phyloP scores from a whole-genome alignment of 2,888 invertebrate species.

The Conistra vaccinii region DNA sequence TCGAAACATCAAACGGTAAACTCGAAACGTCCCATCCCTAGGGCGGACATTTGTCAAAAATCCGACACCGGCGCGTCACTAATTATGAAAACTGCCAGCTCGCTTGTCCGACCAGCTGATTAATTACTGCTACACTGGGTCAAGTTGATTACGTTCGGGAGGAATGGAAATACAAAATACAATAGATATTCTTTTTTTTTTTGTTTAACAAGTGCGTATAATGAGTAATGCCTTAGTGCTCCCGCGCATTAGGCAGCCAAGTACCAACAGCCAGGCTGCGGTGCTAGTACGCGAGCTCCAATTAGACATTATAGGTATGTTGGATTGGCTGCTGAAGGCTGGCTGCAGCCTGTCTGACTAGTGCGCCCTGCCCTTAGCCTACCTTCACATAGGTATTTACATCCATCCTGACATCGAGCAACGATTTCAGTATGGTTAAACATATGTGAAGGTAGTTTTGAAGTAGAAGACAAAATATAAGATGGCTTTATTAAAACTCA shows the following conservation, averaged over 20 bases:
- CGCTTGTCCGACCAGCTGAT: constrained; percentile 61
- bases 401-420: too few relatives aligned
- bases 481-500: neutral
- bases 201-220: constrained; percentile 16
- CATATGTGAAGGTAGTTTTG: neutral
- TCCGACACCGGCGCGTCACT: constrained; percentile 63
- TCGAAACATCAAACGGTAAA: constrained; percentile 29
- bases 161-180: constrained; percentile 38
- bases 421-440: neutral
- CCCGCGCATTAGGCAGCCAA: too few relatives aligned
- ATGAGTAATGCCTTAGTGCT: neutral
- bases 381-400: neutral
- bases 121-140: constrained; percentile 63
- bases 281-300: too few relatives aligned
- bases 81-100: constrained; percentile 68
- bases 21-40: constrained; percentile 37
- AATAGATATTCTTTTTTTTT: constrained; percentile 26
- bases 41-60: constrained; percentile 65
- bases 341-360: too few relatives aligned
- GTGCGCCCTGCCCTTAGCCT: too few relatives aligned
- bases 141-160: constrained; percentile 51
- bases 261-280: too few relatives aligned
- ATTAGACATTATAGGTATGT: too few relatives aligned
- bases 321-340: too few relatives aligned
- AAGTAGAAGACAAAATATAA: neutral